Evolutionary conservation across 2,888 invertebrate species (phyloP).

Genomic region (Phorcus lineatus): DNA sequence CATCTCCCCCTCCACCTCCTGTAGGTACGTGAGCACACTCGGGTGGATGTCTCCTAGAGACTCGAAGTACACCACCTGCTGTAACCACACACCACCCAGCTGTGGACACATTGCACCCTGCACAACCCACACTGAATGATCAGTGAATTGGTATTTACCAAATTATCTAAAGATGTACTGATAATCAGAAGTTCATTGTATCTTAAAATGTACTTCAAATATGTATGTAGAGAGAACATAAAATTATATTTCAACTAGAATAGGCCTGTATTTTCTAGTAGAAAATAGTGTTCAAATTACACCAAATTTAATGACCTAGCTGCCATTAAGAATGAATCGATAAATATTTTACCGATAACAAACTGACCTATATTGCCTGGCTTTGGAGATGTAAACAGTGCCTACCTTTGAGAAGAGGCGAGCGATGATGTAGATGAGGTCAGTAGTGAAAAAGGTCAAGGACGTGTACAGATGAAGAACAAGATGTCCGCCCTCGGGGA

Average conservation of each 20-base stretch:
- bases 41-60: neutral
- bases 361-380: too few relatives aligned
- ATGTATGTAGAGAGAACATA: too few relatives aligned
- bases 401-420: conserved; percentile 52
- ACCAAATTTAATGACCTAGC: too few relatives aligned
- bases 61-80: conserved; percentile 28
- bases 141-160: neutral
- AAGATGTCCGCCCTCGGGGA: conserved; percentile 38
- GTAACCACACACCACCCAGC: conserved; percentile 14
- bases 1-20: neutral
- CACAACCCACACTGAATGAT: neutral
- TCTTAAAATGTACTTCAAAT: too few relatives aligned
- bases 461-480: conserved; percentile 50
- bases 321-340: too few relatives aligned
- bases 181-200: too few relatives aligned
- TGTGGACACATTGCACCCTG: conserved; percentile 14
- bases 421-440: conserved; percentile 54
- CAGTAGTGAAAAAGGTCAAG: conserved; percentile 53
- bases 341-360: too few relatives aligned
- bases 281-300: too few relatives aligned
- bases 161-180: too few relatives aligned
- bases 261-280: too few relatives aligned
- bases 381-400: too few relatives aligned
- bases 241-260: too few relatives aligned
- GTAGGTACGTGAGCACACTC: conserved; percentile 23